Evolutionary conservation across 2,113 vertebrate genomes (phyloP), one percentile per base, ranked within the genome.

Genomic region (Osmerus eperlanus): DNA sequence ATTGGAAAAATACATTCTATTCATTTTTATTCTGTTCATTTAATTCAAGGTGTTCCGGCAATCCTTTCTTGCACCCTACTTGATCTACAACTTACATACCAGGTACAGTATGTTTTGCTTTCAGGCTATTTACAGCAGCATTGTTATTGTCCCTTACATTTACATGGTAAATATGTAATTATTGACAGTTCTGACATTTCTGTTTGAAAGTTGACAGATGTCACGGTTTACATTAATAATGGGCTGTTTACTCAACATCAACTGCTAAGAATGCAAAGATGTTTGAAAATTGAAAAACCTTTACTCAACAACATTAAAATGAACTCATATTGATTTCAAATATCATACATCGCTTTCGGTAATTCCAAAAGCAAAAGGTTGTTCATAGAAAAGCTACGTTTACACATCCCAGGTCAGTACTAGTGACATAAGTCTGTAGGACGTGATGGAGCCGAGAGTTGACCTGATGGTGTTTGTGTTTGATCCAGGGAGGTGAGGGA

Each of bases 51-150:
- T 92, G 14, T 91, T 86, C 75, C 81, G 76, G 18, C 77, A 87
- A 55, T 92, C 91, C 8, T 90, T 85, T 65, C 41, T 87, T 70
- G 90, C 89, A 15, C 91, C 91, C 0, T 92, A 91, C 70, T 74
- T 92, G 69, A 86, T 92, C 78, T 91, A 91, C 80, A 90, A 92
- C 76, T 73, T 89, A 54, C 81, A 87, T 12, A 92, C 91, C 29
- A 83, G 91, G 91, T 29, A 65, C 13, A 55, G 13, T 6, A 55
- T 4, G 13, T 55, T 55, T 55, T 55, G 54, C 54, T 55, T 55
- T 16, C 54, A 55, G 18, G 13, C 18, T 55, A 28, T 28, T 28
- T 55, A 55, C 54, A 55, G 18, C 18, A 16, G 54, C 18, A 16
- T 55, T 55, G 13, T n/a, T 18, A 16, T 55, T 11, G 13, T 55